phyloP scores from a whole-genome alignment of 2,113 vertebrate species.

The Barnardius zonarius region DNA sequence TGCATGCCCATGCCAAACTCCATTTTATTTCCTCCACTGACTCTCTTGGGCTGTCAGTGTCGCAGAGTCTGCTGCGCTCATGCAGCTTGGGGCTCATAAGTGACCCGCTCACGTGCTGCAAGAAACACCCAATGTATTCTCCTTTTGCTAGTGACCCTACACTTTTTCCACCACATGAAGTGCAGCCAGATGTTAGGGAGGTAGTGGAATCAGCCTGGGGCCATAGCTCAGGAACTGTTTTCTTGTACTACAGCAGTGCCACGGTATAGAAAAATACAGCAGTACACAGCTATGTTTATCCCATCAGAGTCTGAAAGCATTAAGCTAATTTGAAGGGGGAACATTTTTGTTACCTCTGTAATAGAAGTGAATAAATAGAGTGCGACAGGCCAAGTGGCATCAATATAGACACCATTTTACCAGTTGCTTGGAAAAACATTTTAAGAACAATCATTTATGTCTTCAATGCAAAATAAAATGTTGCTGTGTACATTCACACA shows the following conservation, averaged over 20 bases:
- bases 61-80: neutral
- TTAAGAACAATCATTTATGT: neutral
- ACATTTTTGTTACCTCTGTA: neutral
- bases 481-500: neutral
- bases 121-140: neutral
- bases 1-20: neutral
- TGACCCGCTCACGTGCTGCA: fast-evolving
- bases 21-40: neutral
- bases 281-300: neutral
- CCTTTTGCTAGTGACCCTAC: neutral
- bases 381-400: neutral
- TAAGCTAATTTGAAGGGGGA: neutral
- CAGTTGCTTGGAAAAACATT: conserved; percentile 9
- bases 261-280: neutral
- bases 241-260: neutral
- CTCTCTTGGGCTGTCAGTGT: neutral
- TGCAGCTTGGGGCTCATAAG: neutral
- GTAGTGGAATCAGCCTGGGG: neutral
- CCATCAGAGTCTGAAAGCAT: neutral
- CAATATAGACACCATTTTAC: neutral
- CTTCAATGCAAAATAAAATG: neutral
- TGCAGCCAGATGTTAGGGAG: neutral
- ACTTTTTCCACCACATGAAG: neutral
- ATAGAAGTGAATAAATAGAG: neutral
- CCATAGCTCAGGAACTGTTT: neutral